Evolutionary conservation across 2,797 vertebrate species (phyloP), one percentile per base, ranked within the genome.

Genomic region (Tragelaphus oryx): DNA sequence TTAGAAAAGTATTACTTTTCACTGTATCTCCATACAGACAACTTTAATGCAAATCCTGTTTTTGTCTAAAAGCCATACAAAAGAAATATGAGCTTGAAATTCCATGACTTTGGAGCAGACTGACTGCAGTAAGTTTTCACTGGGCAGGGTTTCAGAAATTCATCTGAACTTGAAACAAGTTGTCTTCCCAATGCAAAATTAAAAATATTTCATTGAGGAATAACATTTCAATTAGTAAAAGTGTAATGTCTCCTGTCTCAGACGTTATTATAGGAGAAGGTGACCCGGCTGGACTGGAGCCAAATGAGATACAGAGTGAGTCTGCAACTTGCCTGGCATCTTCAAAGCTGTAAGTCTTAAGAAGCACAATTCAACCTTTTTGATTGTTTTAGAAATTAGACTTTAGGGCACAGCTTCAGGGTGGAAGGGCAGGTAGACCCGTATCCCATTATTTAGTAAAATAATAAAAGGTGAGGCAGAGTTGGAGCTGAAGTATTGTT

Each of bases 171-270:
- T 52, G 5, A 74, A 81, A 74, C 95, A 78, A 60, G 3, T 46
- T 82, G 26, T 81, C 50, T 93, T 92, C 20, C 84, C 95, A 81
- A 65, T 95, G 44, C 92, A 95, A 95, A 93, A 74, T 81, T 79
- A 85, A 92, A 93, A 60, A 86, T 79, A 76, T 16, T 84, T 94
- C 87, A 79, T 55, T 94, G 88, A 96, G 74, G 16, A 93, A 71
- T 80, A 78, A 92, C 94, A 87, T 44, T 96, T 91, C 83, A 90
- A 1, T 75, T 62, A 86, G 17, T 91, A 41, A 94, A 96, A 75
- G 33, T 54, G 0, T 86, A 93, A 44, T 28, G 68, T 57, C 6
- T 86, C 83, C 44, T 46, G 78, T 82, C 52, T 96, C 44, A 24
- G 65, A 92, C 2, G 11, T 83, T 83, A 79, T 92, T 93, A 83